Base-by-base conservation (phyloP, 2,113 vertebrate species). In the Halichoerus grypus region DNA sequence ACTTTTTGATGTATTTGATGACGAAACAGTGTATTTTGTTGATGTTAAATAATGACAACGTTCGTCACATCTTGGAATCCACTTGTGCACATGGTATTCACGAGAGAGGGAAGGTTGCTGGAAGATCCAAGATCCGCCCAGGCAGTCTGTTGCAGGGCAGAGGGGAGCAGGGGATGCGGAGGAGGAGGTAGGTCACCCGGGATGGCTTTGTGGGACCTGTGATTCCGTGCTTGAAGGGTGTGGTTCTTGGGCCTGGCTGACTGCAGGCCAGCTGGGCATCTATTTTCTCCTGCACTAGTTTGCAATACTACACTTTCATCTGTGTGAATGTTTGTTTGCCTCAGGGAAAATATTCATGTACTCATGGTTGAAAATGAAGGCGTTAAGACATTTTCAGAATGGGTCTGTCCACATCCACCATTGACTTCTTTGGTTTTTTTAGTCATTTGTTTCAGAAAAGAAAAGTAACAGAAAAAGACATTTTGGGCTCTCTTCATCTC, bases 251-350 rank as follows among this genome's bases (percentile, higher is more conserved):
- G 31, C 33, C 21, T 16, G 13, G 49, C 16, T 93, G 19, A 33
- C 21, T 10, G 11, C 13, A 67, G 28, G 21, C n/a, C 36, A 39
- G 0, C 1, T 0, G 0, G 9, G 9, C 7, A 3, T 12, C 36
- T 71, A 3, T 10, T 55, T 61, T 69, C 16, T 61, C 51, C 8
- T 46, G 46, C 3, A 21, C 42, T 16, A 36, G 14, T 71, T 46
- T 53, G 46, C 18, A 10, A 4, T 22, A 28, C 19, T 61, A 0
- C 2, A 7, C 15, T 28, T 57, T 0, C 28, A 46, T 12, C 39
- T 55, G 7, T 5, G 1, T 19, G 19, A 61, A 83, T 11, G 4
- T 15, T n/a, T 10, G 18, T 85, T 86, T 76, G 21, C 72, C 72
- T 74, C 22, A 33, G 26, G 53, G 36, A 67, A 74, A 89, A 51